These are phyloP conservation scores for Puma concolor DNA, from an alignment of 2,113 vertebrate genomes.

Conservation along the genomic window DNA sequence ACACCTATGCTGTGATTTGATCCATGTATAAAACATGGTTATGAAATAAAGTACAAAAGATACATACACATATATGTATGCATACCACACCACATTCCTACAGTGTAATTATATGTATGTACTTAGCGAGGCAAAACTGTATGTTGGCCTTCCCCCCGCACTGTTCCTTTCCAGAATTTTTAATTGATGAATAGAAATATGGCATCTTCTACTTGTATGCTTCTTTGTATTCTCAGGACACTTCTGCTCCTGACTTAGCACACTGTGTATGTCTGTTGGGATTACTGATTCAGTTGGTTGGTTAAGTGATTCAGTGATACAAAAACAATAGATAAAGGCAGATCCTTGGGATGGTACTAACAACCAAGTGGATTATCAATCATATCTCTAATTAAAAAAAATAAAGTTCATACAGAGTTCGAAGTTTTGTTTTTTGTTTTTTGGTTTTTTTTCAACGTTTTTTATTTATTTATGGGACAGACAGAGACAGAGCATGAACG, in stretches of 20 bases:
- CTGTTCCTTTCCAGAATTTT: neutral
- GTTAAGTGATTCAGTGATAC: conserved; percentile 1
- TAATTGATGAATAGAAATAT: neutral
- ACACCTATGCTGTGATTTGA: neutral
- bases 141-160: neutral
- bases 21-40: neutral
- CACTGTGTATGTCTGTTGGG: neutral
- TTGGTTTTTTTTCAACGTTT: too few relatives aligned
- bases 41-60: neutral
- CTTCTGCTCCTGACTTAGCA: neutral
- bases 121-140: neutral
- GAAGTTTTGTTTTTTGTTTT: too few relatives aligned
- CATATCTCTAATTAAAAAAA: neutral
- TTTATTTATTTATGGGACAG: too few relatives aligned
- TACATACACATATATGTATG: neutral
- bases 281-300: neutral
- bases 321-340: conserved; percentile 12
- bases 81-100: neutral
- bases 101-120: neutral
- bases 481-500: too few relatives aligned
- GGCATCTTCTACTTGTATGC: neutral
- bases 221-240: neutral
- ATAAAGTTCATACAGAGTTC: neutral
- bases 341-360: neutral
- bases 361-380: neutral